phyloP scores from a whole-genome alignment of 2,888 invertebrate species.

The Tiliacea citrago region DNA sequence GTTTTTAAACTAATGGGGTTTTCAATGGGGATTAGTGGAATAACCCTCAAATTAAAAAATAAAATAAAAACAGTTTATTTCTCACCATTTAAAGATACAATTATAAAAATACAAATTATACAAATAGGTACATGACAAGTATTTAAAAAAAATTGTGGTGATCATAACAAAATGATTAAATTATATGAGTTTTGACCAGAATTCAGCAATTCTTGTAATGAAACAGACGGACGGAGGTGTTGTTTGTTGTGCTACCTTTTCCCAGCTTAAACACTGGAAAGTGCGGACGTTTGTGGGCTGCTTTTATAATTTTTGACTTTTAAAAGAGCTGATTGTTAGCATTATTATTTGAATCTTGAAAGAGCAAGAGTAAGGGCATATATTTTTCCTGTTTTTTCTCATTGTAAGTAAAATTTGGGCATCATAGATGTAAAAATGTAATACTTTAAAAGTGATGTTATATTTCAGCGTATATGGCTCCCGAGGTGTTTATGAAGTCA shows the following conservation, averaged over 20 bases:
- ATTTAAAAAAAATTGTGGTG: too few species aligned
- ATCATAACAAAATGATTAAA: too few species aligned
- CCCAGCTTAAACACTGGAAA: neutral
- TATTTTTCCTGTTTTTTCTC: neutral
- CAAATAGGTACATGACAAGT: too few species aligned
- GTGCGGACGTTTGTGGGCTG: neutral
- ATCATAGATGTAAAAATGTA: neutral
- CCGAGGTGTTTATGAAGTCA: slow-evolving; percentile 97
- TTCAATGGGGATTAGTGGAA: too few species aligned
- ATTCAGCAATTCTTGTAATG: neutral
- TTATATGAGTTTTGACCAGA: neutral
- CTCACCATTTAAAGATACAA: too few species aligned
- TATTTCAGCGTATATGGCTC: slow-evolving; percentile 97
- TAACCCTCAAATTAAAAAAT: too few species aligned
- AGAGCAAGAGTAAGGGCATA: neutral
- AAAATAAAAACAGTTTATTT: too few species aligned
- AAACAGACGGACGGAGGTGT: neutral
- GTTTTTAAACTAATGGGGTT: too few species aligned
- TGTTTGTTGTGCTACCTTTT: neutral
- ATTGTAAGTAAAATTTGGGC: too few species aligned
- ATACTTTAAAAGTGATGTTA: neutral
- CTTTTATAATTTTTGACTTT: neutral
- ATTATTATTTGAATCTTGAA: neutral
- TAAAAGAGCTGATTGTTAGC: neutral
- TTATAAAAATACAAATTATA: too few species aligned